These are phyloP conservation scores for Habrosyne pyritoides DNA, from an alignment of 2,888 invertebrate genomes.

Conservation along the genomic window DNA sequence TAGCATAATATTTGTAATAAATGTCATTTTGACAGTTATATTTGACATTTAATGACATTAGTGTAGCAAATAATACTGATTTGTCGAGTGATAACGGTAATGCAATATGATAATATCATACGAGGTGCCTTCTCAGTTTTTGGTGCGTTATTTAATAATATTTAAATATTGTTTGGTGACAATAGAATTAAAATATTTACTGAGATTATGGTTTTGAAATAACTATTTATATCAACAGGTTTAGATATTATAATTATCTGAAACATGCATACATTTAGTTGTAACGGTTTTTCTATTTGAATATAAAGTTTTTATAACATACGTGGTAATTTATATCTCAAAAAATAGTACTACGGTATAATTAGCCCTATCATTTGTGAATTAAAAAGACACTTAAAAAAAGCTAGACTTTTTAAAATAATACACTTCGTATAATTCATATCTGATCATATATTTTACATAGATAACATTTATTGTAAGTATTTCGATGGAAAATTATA, in stretches of 20 bases:
- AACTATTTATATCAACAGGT: not conserved
- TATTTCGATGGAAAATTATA: not conserved
- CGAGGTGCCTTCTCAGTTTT: conserved; percentile 49
- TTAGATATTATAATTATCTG: not conserved
- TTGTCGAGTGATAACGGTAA: not conserved
- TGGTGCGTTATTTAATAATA: conserved; percentile 41
- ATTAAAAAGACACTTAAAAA: not conserved
- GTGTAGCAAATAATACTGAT: not conserved
- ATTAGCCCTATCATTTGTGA: not conserved
- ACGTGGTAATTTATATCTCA: not conserved
- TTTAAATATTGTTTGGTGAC: conserved; percentile 13
- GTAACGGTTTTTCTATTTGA: not conserved
- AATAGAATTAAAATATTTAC: conserved; percentile 8
- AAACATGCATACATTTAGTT: not conserved
- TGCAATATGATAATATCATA: conserved; percentile 12
- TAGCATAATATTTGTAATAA: not conserved
- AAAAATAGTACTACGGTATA: not conserved
- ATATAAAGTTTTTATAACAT: not conserved
- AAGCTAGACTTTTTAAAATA: too few relatives aligned
- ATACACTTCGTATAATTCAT: not conserved
- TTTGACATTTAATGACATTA: not conserved
- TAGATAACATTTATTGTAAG: not conserved
- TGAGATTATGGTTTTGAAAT: not conserved
- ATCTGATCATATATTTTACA: not conserved
- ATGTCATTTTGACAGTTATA: not conserved